Percentiles rank a stretch among this genome's conserved stretches.
Conservation (phyloP, 2,113 vertebrate genomes). For the Isurus oxyrinchus region DNA sequence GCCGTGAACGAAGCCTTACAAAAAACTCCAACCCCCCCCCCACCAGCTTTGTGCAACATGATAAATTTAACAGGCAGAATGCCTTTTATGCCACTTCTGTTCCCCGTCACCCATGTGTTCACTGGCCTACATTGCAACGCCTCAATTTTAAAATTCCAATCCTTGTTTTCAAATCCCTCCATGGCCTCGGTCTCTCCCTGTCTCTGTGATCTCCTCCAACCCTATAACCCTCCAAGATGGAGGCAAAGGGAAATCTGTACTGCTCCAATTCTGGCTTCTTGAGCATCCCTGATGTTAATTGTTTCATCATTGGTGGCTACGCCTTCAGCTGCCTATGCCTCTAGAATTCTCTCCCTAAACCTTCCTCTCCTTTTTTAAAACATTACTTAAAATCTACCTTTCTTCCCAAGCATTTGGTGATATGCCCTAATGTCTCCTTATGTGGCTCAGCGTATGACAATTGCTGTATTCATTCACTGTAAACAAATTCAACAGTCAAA, state of each 20-base stretch:
- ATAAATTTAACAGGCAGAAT: background rate
- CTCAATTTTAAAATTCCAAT: background rate
- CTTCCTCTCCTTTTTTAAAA: too few relatives aligned
- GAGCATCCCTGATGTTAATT: background rate
- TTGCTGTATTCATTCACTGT: background rate
- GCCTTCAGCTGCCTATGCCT: too few relatives aligned
- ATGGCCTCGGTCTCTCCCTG: background rate
- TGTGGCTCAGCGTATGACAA: background rate
- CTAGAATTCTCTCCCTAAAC: too few relatives aligned
- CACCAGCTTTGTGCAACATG: too few relatives aligned
- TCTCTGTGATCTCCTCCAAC: background rate
- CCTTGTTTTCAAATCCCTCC: too few relatives aligned
- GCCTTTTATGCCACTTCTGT: background rate
- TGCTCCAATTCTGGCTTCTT: background rate
- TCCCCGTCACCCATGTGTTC: background rate
- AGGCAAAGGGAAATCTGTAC: background rate
- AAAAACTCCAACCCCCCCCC: background rate
- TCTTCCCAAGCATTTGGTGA: background rate
- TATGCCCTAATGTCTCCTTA: background rate
- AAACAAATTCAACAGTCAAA: background rate
- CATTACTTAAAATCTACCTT: background rate
- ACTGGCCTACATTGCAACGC: background rate
- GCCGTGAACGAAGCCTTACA: background rate
- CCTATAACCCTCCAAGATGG: background rate
- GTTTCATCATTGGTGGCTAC: too few relatives aligned